phyloP scores from a whole-genome alignment of 2,113 vertebrate species.

The Dromas ardeola region DNA sequence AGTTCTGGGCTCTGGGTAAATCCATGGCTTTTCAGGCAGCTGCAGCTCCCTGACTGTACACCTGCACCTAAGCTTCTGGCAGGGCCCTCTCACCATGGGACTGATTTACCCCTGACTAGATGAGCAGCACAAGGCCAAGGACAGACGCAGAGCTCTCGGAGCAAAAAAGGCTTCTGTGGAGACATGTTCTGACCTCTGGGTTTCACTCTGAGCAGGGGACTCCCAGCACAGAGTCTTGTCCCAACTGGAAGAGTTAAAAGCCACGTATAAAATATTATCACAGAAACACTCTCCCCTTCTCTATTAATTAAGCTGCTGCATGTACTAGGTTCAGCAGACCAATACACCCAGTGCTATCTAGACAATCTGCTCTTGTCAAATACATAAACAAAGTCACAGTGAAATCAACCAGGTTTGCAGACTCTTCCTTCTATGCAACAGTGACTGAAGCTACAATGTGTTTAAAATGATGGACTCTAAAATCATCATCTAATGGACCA shows the following conservation, averaged over 20 bases:
- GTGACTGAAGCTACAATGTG: neutral
- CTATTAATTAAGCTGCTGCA: neutral
- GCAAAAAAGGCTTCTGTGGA: neutral
- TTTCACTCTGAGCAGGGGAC: neutral
- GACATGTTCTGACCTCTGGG: neutral
- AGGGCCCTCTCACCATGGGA: neutral
- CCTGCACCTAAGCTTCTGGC: conserved; percentile 34
- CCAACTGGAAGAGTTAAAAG: neutral
- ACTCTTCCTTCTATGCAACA: neutral
- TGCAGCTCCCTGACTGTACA: conserved; percentile 27
- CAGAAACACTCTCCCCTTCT: neutral
- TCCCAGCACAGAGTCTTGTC: neutral
- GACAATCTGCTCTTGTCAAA: neutral
- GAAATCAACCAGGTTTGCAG: neutral
- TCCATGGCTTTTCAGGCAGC: neutral
- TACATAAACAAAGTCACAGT: neutral
- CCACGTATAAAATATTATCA: neutral
- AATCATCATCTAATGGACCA: neutral
- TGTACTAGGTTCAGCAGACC: neutral
- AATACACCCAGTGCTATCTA: neutral
- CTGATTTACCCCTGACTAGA: neutral
- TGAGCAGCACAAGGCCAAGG: neutral
- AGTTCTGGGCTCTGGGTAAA: neutral
- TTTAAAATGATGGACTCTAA: neutral
- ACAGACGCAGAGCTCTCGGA: neutral